phyloP scores from a whole-genome alignment of 2,113 vertebrate genomes.

The Ariopsis seemanni region DNA sequence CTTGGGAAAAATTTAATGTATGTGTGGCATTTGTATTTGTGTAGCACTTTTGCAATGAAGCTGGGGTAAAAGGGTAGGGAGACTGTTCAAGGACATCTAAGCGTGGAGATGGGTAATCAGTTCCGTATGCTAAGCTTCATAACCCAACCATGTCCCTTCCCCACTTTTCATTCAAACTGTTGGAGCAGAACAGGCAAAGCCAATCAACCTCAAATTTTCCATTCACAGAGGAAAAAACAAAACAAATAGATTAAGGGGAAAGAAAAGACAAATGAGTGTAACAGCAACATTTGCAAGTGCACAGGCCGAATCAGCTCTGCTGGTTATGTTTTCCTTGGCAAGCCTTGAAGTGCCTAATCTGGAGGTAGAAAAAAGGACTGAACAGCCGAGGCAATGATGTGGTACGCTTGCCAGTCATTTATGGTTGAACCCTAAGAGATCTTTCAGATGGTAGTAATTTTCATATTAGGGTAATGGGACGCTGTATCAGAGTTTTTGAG shows the following conservation, averaged over 20 bases:
- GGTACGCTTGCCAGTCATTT: conserved; percentile 63
- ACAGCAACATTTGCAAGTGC: conserved; percentile 61
- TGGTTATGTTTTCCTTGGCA: conserved; percentile 74
- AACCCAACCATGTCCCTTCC: conserved; percentile 13
- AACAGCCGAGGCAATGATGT: conserved; percentile 45
- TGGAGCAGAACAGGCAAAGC: conserved; percentile 69
- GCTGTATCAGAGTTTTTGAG: conserved; percentile 61
- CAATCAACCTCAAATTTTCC: conserved; percentile 75
- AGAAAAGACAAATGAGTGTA: conserved; percentile 60
- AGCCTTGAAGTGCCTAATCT: conserved; percentile 67
- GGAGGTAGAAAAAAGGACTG: conserved; percentile 44
- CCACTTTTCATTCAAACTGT: conserved; percentile 62
- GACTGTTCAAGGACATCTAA: background rate
- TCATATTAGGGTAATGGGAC: conserved; percentile 71
- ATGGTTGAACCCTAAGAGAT: conserved; percentile 69
- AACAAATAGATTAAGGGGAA: conserved; percentile 66
- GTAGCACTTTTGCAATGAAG: background rate
- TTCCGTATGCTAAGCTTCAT: background rate
- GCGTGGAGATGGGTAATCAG: background rate
- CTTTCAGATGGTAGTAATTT: conserved; percentile 77
- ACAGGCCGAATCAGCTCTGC: conserved; percentile 55
- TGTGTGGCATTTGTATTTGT: background rate
- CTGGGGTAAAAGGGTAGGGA: background rate
- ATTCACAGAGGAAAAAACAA: conserved; percentile 71
- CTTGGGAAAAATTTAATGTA: background rate